A percentile compares a stretch with the other conserved stretches of the same genome.
phyloP scores from a whole-genome alignment of 1,140 invertebrate species.

The Hirudo medicinalis region DNA sequence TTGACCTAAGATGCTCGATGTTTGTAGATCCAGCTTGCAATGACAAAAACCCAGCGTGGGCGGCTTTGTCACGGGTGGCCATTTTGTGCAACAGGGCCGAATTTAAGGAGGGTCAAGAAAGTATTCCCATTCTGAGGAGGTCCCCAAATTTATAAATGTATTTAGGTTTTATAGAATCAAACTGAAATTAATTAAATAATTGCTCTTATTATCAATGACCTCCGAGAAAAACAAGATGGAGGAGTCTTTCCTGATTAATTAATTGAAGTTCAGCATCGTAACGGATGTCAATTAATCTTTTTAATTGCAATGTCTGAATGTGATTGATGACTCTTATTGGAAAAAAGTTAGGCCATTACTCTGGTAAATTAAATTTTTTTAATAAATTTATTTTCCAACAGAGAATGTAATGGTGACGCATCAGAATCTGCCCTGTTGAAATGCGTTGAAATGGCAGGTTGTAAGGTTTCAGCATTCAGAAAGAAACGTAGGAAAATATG shows the following conservation, averaged over 20 bases:
- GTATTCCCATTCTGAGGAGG: conserved; percentile 77
- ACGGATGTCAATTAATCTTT: background rate
- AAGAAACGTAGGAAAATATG: conserved; percentile 84
- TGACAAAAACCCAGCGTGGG: conserved; percentile 78
- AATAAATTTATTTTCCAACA: conserved; percentile 27
- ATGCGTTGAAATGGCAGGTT: conserved; percentile 85
- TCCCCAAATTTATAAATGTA: conserved; percentile 23
- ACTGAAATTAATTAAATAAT: background rate
- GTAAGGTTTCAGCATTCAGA: conserved; percentile 78
- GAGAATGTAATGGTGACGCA: conserved; percentile 63
- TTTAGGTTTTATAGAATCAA: background rate
- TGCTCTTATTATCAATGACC: conserved; percentile 5
- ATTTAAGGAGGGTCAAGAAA: conserved; percentile 84
- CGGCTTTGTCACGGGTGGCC: conserved; percentile 76
- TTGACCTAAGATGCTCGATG: background rate
- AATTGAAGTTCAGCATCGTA: background rate
- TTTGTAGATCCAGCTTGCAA: conserved; percentile 49
- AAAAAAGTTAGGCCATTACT: too few species aligned
- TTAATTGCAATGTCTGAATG: background rate
- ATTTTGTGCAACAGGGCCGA: conserved; percentile 92
- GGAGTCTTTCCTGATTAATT: background rate
- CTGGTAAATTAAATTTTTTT: too few species aligned
- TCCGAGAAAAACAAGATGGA: too few species aligned
- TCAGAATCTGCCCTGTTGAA: conserved; percentile 90
- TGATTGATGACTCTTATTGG: background rate